A percentile compares a stretch with the other conserved stretches of the same genome.
Conservation (phyloP, 2,888 invertebrate genomes). For the Aporophyla nigra region DNA sequence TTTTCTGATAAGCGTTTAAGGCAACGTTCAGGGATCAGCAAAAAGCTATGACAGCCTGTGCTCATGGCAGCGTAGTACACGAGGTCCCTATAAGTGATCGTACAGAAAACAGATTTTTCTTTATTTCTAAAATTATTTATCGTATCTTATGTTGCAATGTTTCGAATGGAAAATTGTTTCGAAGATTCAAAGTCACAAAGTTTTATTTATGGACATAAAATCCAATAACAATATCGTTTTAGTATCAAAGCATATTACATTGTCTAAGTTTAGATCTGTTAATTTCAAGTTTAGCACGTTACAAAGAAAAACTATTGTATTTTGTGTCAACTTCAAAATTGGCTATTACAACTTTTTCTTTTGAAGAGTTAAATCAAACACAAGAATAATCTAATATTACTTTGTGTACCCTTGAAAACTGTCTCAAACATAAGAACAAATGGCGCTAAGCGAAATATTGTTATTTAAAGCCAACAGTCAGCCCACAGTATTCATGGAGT, state of each 20-base stretch:
- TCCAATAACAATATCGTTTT: slow-evolving; percentile 1
- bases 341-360: slow-evolving; percentile 44
- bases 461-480: background rate
- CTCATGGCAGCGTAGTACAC: background rate
- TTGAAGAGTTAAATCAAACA: slow-evolving; percentile 33
- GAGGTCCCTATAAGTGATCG: background rate
- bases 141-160: background rate
- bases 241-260: slow-evolving; percentile 1
- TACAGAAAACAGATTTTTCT: no score
- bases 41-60: no score
- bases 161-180: background rate
- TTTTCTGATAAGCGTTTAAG: no score
- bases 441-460: no score
- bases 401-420: slow-evolving; percentile 12
- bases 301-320: slow-evolving; percentile 35
- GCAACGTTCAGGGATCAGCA: no score
- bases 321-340: slow-evolving; percentile 46
- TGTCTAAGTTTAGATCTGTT: slow-evolving; percentile 27
- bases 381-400: slow-evolving; percentile 26
- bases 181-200: background rate
- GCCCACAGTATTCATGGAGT: background rate
- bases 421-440: background rate
- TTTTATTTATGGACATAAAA: slow-evolving; percentile 4
- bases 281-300: slow-evolving; percentile 35
- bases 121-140: no score